phyloP scores from a whole-genome alignment of 1,140 invertebrate genomes.

The Tetramorium parvispinum region DNA sequence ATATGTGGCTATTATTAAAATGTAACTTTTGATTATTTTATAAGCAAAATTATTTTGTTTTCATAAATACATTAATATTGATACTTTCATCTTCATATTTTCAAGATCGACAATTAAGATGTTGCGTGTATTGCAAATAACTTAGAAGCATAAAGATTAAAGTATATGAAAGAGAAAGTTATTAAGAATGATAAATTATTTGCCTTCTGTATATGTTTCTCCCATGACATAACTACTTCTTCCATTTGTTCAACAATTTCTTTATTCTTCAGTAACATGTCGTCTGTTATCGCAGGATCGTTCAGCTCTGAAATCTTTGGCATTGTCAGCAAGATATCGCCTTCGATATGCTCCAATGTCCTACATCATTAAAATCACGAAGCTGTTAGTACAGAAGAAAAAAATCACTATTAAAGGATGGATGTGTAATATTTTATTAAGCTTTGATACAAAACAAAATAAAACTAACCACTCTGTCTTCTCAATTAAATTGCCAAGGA shows the following conservation, averaged over 20 bases:
- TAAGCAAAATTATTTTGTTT: slow-evolving; percentile 10
- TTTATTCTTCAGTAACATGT: slow-evolving; percentile 84
- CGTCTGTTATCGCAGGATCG: slow-evolving; percentile 84
- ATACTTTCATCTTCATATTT: background rate
- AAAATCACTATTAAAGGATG: background rate
- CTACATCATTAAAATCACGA: slow-evolving; percentile 77
- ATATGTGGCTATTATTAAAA: background rate
- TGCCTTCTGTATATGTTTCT: slow-evolving; percentile 89
- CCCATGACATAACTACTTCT: slow-evolving; percentile 88
- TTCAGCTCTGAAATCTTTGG: slow-evolving; percentile 86
- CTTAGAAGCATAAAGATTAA: background rate
- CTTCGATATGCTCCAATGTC: slow-evolving; percentile 89
- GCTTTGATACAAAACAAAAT: background rate
- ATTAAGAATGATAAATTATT: background rate
- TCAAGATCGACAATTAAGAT: background rate
- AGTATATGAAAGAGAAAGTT: background rate
- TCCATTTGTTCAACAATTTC: slow-evolving; percentile 87
- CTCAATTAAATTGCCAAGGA: slow-evolving; percentile 79
- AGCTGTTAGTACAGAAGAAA: background rate
- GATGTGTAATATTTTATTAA: background rate
- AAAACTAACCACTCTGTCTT: slow-evolving; percentile 75
- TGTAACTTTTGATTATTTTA: background rate
- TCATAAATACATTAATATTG: background rate
- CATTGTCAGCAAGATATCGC: slow-evolving; percentile 88
- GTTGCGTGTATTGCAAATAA: background rate